phyloP scores from a whole-genome alignment of 1,140 invertebrate genomes.

The Magallana gigas region DNA sequence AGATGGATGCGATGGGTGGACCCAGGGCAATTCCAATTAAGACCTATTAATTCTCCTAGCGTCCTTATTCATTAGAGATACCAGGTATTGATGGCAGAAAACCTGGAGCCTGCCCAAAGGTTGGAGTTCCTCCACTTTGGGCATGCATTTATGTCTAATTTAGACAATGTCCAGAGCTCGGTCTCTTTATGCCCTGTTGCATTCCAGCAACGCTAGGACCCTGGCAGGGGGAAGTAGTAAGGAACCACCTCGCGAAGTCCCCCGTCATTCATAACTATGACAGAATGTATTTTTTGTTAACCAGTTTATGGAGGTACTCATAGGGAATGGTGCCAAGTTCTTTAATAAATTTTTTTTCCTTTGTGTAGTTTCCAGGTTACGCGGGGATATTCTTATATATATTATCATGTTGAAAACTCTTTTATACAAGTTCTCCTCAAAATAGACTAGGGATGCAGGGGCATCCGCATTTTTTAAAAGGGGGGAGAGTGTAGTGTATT shows the following conservation, averaged over 20 bases:
- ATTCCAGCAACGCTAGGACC: not conserved
- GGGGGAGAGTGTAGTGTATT: not conserved
- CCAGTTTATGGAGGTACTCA: not conserved
- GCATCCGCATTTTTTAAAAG: conserved; percentile 12
- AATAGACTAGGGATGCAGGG: not conserved
- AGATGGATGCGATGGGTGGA: not conserved
- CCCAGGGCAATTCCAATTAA: not conserved
- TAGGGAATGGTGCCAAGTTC: not conserved
- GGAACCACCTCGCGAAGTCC: not conserved
- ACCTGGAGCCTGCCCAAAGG: not conserved
- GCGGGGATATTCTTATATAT: not conserved
- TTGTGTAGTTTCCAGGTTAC: not conserved
- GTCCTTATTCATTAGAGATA: conserved; percentile 29
- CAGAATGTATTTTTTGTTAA: not conserved
- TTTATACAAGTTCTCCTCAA: not conserved
- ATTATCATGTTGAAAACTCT: not conserved
- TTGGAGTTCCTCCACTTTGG: not conserved
- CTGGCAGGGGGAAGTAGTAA: not conserved
- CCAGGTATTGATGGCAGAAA: not conserved
- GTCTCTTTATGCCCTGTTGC: not conserved
- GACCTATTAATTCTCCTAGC: not conserved
- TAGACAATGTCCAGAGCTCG: not conserved
- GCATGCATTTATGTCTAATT: not conserved
- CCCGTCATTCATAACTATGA: not conserved
- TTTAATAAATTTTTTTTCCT: not conserved